Base-by-base conservation (phyloP, 2,888 invertebrate genomes). In the Lacanobia oleracea region DNA sequence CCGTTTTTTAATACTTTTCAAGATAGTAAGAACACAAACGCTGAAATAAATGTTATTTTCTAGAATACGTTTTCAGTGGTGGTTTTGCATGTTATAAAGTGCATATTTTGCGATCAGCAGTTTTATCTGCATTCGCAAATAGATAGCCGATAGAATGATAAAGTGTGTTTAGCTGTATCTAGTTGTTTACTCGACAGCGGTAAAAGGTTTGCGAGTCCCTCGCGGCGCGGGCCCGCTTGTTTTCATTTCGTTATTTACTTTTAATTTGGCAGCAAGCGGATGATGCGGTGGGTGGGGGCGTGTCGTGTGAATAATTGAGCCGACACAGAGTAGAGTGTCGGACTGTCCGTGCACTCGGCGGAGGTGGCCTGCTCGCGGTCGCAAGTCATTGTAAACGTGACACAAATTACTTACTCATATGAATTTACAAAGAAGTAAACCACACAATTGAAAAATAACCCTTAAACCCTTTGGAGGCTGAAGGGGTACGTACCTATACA, bases 211-310 rank as follows among this genome's bases (percentile, higher is more conserved):
- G 95, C 94, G 92, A 93, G 93, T 94, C 95, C 93, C 95, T 92
- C 89, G 94, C 91, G 94, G 94, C 90, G 85, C 89, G 89, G 88
- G 91, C 91, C 82, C 91, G 93, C 92, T 93, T 95, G 95, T 95
- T 95, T 96, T 96, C 95, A 95, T 96, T 95, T 94, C 92, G 95
- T 95, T 96, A 96, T 96, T 96, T 96, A 96, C 95, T 95, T 96
- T 96, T 96, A 96, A 96, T 96, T 96, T 96, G 95, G 95, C 94
- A 94, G 95, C 95, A 93, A 94, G 95, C 95, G 94, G 94, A 94
- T 94, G 95, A 94, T 94, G 93, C 92, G 91, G 92, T 91, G 89
- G 89, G 88, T 86, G 90, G 91, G 91, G 92, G 90, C 92, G 92
- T 91, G 92, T 91, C 92, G 91, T 93, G 93, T 95, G 95, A 95